phyloP scores from a whole-genome alignment of 2,797 vertebrate genomes.

The Centroberyx gerrardi region DNA sequence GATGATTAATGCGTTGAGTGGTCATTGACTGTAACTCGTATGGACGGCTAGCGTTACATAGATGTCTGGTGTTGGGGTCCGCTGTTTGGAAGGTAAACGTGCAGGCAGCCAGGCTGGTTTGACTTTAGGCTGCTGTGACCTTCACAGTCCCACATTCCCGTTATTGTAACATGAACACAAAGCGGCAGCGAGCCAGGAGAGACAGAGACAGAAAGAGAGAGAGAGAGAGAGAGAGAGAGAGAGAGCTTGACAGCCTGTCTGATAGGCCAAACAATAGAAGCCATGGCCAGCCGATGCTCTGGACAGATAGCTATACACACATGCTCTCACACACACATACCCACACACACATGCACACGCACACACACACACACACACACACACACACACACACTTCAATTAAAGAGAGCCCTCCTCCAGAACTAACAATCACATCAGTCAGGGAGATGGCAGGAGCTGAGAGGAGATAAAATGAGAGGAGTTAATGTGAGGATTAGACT shows the following conservation, averaged over 20 bases:
- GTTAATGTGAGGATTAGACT: conserved; percentile 74
- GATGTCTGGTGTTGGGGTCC: conserved; percentile 59
- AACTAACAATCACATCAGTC: conserved; percentile 85
- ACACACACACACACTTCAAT: conserved; percentile 78
- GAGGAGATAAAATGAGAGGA: conserved; percentile 66
- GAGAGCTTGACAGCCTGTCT: conserved; percentile 79
- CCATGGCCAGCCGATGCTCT: conserved; percentile 82
- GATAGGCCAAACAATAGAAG: conserved; percentile 89
- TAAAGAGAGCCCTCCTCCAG: conserved; percentile 80
- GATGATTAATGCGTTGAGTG: conserved; percentile 35
- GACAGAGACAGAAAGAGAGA: conserved; percentile 23
- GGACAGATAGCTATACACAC: conserved; percentile 80
- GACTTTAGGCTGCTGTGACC: conserved; percentile 81
- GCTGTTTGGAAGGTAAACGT: conserved; percentile 73
- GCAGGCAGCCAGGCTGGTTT: conserved; percentile 42
- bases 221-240: conserved; percentile 24
- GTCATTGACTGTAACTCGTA: conserved; percentile 52
- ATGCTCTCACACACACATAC: conserved; percentile 25
- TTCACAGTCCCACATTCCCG: conserved; percentile 82
- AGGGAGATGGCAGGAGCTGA: conserved; percentile 73
- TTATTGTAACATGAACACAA: conserved; percentile 87
- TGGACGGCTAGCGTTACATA: conserved; percentile 70
- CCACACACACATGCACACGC: neutral
- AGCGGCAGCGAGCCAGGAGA: conserved; percentile 70
- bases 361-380: neutral